A percentile compares a stretch with the other conserved stretches of the same genome.
These are phyloP conservation scores for Graphium colonna DNA, from an alignment of 2,888 invertebrate species.

Conservation along the genomic window DNA sequence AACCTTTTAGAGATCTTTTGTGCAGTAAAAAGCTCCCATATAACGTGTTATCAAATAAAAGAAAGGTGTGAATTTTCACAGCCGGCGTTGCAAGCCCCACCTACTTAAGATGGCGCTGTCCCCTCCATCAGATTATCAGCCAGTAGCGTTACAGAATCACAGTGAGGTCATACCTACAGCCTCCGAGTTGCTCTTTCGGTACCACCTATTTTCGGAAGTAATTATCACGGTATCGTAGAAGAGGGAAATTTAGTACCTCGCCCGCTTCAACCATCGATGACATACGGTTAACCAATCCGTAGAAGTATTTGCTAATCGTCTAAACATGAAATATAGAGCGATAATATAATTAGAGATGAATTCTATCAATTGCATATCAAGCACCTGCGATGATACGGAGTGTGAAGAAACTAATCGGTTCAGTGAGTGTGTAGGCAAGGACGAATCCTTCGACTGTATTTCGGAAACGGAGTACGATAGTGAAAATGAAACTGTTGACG, in stretches of 20 bases:
- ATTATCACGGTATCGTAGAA: slow-evolving; percentile 52
- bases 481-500: slow-evolving; percentile 73
- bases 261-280: slow-evolving; percentile 30
- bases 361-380: slow-evolving; percentile 60
- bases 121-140: slow-evolving; percentile 55
- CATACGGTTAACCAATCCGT: neutral
- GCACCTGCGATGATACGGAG: slow-evolving; percentile 60
- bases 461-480: slow-evolving; percentile 63
- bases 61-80: slow-evolving; percentile 80
- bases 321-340: slow-evolving; percentile 2
- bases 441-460: slow-evolving; percentile 48
- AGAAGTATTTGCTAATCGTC: neutral
- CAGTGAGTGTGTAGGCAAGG: slow-evolving; percentile 40
- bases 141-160: slow-evolving; percentile 65
- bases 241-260: slow-evolving; percentile 40
- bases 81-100: slow-evolving; percentile 63
- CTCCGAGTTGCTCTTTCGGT: slow-evolving; percentile 44
- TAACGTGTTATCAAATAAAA: slow-evolving; percentile 79
- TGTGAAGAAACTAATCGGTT: slow-evolving; percentile 32
- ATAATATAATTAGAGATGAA: slow-evolving; percentile 44
- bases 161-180: slow-evolving; percentile 66
- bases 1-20: slow-evolving; percentile 76
- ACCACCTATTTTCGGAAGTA: slow-evolving; percentile 77
- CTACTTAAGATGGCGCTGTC: slow-evolving; percentile 74
- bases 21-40: slow-evolving; percentile 73